phyloP scores from a whole-genome alignment of 2,797 vertebrate genomes.

The Pipistrellus nathusii region DNA sequence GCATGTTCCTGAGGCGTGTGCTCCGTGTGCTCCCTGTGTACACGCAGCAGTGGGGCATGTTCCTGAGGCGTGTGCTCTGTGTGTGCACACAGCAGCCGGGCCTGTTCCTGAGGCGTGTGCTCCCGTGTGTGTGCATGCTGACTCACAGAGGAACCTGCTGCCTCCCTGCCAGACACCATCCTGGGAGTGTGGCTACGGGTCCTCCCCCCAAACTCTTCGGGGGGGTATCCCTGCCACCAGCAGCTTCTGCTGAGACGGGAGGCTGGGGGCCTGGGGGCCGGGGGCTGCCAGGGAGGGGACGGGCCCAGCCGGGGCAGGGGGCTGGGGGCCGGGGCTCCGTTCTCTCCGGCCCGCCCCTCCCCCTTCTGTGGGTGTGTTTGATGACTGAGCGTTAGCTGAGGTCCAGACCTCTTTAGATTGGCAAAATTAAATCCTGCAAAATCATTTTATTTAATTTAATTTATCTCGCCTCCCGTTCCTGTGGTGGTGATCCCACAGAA shows the following conservation, averaged over 20 bases:
- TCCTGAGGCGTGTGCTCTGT: conserved; percentile 68
- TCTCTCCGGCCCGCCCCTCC: no score
- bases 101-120: not conserved
- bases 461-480: conserved; percentile 56
- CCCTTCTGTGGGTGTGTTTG: not conserved
- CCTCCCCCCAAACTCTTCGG: not conserved
- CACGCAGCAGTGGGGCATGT: not conserved
- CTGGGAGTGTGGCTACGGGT: not conserved
- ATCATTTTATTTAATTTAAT: conserved; percentile 64
- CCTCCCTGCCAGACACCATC: accelerated
- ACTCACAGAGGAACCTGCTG: conserved; percentile 77
- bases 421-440: conserved; percentile 76
- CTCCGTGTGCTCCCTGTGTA: conserved; percentile 84
- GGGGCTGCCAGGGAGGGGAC: not conserved
- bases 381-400: conserved; percentile 42
- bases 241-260: not conserved
- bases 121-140: conserved; percentile 86
- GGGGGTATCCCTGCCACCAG: no score
- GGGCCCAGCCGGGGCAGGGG: accelerated
- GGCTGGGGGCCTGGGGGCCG: not conserved
- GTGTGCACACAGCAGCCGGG: conserved; percentile 61
- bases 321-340: not conserved
- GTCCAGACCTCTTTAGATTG: conserved; percentile 71
- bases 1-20: not conserved
- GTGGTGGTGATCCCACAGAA: conserved; percentile 37